phyloP scores from a whole-genome alignment of 2,888 invertebrate species.

The Sinodicranocentrus sp. region DNA sequence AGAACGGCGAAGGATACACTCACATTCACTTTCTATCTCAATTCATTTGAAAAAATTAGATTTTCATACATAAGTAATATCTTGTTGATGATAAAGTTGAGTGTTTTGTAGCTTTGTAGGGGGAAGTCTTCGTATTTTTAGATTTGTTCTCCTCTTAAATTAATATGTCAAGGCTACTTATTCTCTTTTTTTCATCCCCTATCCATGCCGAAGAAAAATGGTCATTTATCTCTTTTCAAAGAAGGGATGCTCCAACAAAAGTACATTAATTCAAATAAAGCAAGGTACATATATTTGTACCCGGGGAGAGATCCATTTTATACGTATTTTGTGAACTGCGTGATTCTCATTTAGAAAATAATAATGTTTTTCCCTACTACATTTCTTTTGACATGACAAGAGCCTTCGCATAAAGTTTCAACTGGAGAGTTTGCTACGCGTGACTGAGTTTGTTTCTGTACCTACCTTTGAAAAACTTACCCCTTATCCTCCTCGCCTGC shows the following conservation, averaged over 20 bases:
- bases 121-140: conserved; percentile 46
- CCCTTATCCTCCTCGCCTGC: neutral
- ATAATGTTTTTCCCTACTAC: conserved; percentile 23
- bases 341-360: conserved; percentile 15
- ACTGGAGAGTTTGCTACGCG: neutral
- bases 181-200: conserved; percentile 48
- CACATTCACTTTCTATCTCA: conserved; percentile 26
- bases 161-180: conserved; percentile 63
- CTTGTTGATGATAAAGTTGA: conserved; percentile 50
- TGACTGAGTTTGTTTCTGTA: neutral
- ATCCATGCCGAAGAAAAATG: conserved; percentile 37
- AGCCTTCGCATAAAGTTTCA: neutral
- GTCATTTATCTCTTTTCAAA: conserved; percentile 29
- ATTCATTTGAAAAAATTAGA: conserved; percentile 55
- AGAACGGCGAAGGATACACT: conserved; percentile 17
- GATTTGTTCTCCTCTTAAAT: conserved; percentile 51
- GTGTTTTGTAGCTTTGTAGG: conserved; percentile 38
- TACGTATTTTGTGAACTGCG: conserved; percentile 2
- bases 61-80: conserved; percentile 52
- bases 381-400: neutral
- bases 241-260: conserved; percentile 24
- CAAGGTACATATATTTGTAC: neutral
- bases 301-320: neutral
- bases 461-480: neutral
- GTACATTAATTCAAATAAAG: conserved; percentile 27